Percentiles rank a stretch among this genome's conserved stretches.
phyloP scores from a whole-genome alignment of 2,797 vertebrate genomes.

The Squalus acanthias region DNA sequence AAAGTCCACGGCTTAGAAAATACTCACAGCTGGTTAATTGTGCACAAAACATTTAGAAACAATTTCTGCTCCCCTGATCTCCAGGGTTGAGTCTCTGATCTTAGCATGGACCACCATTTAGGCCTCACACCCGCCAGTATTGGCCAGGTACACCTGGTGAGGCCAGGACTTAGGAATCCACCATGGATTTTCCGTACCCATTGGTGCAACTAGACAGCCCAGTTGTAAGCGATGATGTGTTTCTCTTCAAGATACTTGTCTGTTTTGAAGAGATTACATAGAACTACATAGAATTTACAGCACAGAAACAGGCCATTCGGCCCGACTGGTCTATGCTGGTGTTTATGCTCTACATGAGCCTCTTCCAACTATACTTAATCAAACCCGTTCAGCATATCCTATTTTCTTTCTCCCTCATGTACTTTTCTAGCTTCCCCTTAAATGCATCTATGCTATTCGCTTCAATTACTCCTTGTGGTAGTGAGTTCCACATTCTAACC shows the following conservation, averaged over 20 bases:
- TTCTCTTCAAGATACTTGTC: neutral
- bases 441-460: neutral
- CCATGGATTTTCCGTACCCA: neutral
- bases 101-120: neutral
- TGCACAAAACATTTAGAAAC: neutral
- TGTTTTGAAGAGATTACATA: neutral
- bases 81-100: neutral
- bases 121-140: neutral
- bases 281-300: neutral
- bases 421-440: neutral
- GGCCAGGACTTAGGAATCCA: neutral
- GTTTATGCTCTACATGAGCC: neutral
- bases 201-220: neutral
- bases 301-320: neutral
- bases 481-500: neutral
- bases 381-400: neutral
- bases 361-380: neutral
- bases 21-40: neutral
- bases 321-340: neutral
- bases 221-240: too few species aligned
- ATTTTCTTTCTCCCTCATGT: neutral
- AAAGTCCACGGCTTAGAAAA: neutral
- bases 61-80: neutral
- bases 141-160: neutral
- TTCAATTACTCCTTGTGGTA: neutral